Percentiles rank a stretch among this genome's conserved stretches.
These are phyloP conservation scores for Zaprionus lachaisei DNA, from an alignment of 1,140 invertebrate genomes.

Conservation along the genomic window DNA sequence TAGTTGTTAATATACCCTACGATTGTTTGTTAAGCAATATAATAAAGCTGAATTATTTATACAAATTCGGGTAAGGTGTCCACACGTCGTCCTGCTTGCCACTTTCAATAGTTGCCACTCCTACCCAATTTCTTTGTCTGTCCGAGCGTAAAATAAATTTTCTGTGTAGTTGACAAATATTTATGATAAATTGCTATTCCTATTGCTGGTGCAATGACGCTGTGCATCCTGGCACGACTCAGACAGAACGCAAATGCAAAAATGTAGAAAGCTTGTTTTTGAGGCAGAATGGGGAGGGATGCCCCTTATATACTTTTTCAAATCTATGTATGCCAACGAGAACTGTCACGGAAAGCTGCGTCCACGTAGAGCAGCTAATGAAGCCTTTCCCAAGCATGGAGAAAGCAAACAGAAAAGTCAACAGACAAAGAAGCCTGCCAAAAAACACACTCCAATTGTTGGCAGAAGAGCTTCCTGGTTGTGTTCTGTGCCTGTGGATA, in stretches of 20 bases:
- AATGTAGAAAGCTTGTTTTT: conserved; percentile 58
- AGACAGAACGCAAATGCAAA: conserved; percentile 51
- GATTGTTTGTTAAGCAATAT: conserved; percentile 24
- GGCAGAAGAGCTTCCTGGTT: not conserved
- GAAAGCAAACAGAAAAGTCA: conserved; percentile 3
- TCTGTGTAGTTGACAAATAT: conserved; percentile 80
- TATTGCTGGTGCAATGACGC: conserved; percentile 59
- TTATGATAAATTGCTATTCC: conserved; percentile 82
- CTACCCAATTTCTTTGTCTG: conserved; percentile 30
- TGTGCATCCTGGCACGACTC: conserved; percentile 46
- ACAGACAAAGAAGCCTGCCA: conserved; percentile 4
- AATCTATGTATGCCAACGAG: conserved; percentile 64
- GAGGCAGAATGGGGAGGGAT: too few species aligned
- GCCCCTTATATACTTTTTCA: conserved; percentile 64
- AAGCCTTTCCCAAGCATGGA: conserved; percentile 36
- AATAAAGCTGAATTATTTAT: conserved; percentile 76
- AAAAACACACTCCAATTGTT: not conserved
- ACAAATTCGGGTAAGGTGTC: not conserved
- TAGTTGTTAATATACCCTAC: conserved; percentile 38
- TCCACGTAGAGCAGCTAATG: conserved; percentile 51
- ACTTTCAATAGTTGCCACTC: not conserved
- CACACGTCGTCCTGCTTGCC: too few species aligned
- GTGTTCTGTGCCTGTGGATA: not conserved
- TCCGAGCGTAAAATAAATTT: conserved; percentile 78
- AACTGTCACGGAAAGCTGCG: conserved; percentile 48